phyloP scores from a whole-genome alignment of 2,888 invertebrate genomes.

The Agriotes lineatus region DNA sequence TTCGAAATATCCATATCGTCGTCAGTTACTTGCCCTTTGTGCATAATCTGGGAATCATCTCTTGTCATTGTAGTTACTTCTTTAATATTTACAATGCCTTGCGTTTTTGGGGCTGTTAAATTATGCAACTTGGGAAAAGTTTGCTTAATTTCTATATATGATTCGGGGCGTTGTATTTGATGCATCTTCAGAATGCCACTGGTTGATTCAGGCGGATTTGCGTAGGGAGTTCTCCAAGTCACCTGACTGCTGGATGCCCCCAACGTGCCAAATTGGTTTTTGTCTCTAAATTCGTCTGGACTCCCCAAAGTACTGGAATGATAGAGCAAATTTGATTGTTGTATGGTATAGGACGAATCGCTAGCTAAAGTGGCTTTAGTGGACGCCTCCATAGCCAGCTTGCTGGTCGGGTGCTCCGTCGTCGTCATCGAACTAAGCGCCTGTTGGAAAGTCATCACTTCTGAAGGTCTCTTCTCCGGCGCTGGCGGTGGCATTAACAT shows the following conservation, averaged over 20 bases:
- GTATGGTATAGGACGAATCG: slow-evolving; percentile 66
- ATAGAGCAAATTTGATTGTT: slow-evolving; percentile 75
- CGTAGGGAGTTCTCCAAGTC: slow-evolving; percentile 58
- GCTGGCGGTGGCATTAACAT: slow-evolving; percentile 79
- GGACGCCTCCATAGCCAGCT: slow-evolving; percentile 25
- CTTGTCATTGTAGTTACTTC: slow-evolving; percentile 44
- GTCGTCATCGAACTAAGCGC: slow-evolving; percentile 37
- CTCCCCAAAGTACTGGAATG: slow-evolving; percentile 71
- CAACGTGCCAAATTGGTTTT: slow-evolving; percentile 51
- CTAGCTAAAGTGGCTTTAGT: slow-evolving; percentile 20
- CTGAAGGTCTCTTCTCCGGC: slow-evolving; percentile 57
- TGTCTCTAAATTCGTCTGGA: slow-evolving; percentile 66
- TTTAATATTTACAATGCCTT: not conserved
- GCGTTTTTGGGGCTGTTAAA: not conserved
- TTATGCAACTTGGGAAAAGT: slow-evolving; percentile 1
- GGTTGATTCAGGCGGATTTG: slow-evolving; percentile 21
- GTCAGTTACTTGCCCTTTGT: slow-evolving; percentile 64
- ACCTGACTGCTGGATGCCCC: slow-evolving; percentile 58
- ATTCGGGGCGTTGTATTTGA: not conserved
- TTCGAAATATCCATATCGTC: slow-evolving; percentile 62
- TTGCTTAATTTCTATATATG: slow-evolving; percentile 31
- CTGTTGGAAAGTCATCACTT: slow-evolving; percentile 46
- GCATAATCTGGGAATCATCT: slow-evolving; percentile 57
- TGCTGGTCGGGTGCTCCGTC: slow-evolving; percentile 25
- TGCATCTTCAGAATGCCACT: slow-evolving; percentile 5